Percentiles rank a stretch among this genome's conserved stretches.
Conservation (phyloP, 2,113 vertebrate species). For the Ciconia maguari region DNA sequence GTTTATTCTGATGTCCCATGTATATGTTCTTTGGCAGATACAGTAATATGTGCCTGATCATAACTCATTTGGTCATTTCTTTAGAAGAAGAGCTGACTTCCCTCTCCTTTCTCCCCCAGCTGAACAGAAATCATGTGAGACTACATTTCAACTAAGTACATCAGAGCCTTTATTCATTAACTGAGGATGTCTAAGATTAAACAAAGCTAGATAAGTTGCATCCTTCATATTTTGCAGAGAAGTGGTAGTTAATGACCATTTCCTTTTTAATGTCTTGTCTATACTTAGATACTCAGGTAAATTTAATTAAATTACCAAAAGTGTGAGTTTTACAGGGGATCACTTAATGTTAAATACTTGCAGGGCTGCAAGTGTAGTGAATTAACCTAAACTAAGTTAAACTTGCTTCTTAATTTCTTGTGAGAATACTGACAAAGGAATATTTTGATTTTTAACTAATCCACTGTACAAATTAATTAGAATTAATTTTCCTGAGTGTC, state of each 20-base stretch:
- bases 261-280: conserved; percentile 18
- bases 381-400: conserved; percentile 34
- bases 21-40: conserved; percentile 19
- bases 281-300: conserved; percentile 52
- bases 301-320: conserved; percentile 47
- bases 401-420: neutral
- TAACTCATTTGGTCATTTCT: neutral
- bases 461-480: neutral
- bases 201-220: neutral
- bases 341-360: neutral
- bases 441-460: conserved; percentile 38
- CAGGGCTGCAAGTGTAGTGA: neutral
- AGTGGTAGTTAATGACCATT: neutral
- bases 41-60: conserved; percentile 13
- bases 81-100: neutral
- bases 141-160: neutral
- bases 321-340: conserved; percentile 31
- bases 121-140: neutral
- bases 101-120: neutral
- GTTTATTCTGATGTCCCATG: conserved; percentile 13
- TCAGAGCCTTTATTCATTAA: neutral
- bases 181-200: neutral
- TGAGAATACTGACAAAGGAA: neutral
- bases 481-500: conserved; percentile 36
- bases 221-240: neutral